A percentile compares a stretch with the other conserved stretches of the same genome.
Evolutionary conservation across 2,113 vertebrate genomes (phyloP).

Genomic region (Catharus bicknelli): DNA sequence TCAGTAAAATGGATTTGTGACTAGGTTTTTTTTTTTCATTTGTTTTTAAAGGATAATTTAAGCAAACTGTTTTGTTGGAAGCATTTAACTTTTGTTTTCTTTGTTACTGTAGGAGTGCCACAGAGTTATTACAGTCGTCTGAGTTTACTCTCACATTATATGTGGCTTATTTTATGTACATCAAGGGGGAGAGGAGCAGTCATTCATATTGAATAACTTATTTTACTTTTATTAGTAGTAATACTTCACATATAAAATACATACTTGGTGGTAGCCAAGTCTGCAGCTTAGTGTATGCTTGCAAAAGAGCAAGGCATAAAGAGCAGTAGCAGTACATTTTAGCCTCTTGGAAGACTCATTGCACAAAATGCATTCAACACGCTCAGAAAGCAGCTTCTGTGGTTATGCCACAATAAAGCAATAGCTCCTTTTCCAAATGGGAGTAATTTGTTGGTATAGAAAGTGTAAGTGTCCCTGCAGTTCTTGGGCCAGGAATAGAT

Average conservation of each 20-base stretch:
- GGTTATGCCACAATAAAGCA: background rate
- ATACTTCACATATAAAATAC: background rate
- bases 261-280: background rate
- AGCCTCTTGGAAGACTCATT: background rate
- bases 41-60: background rate
- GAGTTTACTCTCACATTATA: background rate
- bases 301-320: background rate
- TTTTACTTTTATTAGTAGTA: constrained; percentile 36
- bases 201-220: constrained; percentile 61
- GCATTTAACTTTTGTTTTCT: background rate
- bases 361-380: background rate
- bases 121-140: background rate
- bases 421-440: constrained; percentile 31
- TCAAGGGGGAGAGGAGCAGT: constrained; percentile 26
- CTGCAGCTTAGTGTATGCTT: background rate
- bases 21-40: background rate
- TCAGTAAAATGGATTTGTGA: background rate
- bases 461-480: background rate
- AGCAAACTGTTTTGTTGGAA: background rate
- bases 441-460: constrained; percentile 3
- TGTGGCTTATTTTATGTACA: constrained; percentile 13
- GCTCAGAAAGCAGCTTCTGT: background rate
- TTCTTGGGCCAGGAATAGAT: background rate
- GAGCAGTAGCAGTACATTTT: background rate
- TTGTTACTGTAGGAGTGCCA: background rate